phyloP scores from a whole-genome alignment of 2,888 invertebrate species.

The Poecilus cupreus region DNA sequence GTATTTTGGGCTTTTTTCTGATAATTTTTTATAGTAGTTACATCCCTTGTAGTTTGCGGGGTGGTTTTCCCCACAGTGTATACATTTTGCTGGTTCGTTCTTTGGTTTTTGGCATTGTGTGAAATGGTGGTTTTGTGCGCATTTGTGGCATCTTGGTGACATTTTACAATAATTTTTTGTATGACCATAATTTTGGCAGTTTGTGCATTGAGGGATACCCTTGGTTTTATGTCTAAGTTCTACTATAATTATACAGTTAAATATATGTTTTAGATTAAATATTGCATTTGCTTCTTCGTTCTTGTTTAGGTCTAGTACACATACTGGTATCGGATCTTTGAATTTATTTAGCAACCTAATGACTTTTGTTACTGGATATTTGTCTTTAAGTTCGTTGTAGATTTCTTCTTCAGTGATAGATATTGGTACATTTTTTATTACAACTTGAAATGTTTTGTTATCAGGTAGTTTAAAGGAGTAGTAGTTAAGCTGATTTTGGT shows the following conservation, averaged over 20 bases:
- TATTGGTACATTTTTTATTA: too few relatives aligned
- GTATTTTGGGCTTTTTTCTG: too few relatives aligned
- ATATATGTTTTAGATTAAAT: constrained; percentile 12
- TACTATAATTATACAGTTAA: background rate
- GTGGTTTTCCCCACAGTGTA: constrained; percentile 52
- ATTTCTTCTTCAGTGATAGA: too few relatives aligned
- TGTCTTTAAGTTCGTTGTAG: too few relatives aligned
- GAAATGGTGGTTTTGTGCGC: constrained; percentile 43
- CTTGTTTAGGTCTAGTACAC: constrained; percentile 39
- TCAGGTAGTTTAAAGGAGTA: constrained; percentile 6
- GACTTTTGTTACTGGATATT: too few relatives aligned
- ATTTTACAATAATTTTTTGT: constrained; percentile 56
- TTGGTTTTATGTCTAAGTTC: constrained; percentile 23
- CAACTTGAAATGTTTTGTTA: too few relatives aligned
- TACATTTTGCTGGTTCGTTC: constrained; percentile 29
- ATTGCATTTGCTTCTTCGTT: constrained; percentile 36
- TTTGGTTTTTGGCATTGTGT: constrained; percentile 40
- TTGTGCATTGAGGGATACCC: constrained; percentile 54
- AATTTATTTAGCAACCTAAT: constrained; percentile 4
- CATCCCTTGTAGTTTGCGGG: too few relatives aligned
- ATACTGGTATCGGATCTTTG: constrained; percentile 33
- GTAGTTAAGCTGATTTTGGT: background rate
- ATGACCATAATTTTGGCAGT: too few relatives aligned
- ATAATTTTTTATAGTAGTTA: too few relatives aligned
- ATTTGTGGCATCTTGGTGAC: constrained; percentile 44